Conservation (phyloP, 1,140 invertebrate species). For the Ditylenchus dipsaci region DNA sequence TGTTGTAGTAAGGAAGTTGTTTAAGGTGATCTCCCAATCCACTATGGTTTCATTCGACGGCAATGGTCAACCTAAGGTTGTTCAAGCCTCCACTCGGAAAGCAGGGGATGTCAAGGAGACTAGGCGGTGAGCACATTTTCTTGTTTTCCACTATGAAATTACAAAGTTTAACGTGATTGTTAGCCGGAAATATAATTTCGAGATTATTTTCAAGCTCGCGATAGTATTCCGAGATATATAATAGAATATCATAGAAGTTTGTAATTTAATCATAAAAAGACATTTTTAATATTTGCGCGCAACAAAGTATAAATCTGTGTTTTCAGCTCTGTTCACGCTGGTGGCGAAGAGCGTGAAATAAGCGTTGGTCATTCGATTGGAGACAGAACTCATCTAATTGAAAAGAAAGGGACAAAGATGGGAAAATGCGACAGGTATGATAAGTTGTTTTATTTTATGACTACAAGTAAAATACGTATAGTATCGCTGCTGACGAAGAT, state of each 20-base stretch:
- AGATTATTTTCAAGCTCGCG: neutral
- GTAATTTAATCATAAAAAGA: too few relatives aligned
- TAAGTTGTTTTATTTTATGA: too few relatives aligned
- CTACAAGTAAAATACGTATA: too few relatives aligned
- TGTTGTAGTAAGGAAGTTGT: too few relatives aligned
- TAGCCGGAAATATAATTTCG: too few relatives aligned
- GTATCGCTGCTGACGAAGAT: too few relatives aligned
- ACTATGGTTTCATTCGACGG: conserved; percentile 51
- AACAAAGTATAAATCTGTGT: too few relatives aligned
- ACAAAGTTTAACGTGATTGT: too few relatives aligned
- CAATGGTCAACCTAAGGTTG: conserved; percentile 43
- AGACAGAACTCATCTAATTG: conserved; percentile 48
- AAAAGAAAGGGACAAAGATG: conserved; percentile 54
- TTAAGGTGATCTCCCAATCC: conserved; percentile 37
- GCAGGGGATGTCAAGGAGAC: conserved; percentile 44
- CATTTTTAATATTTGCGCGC: too few relatives aligned
- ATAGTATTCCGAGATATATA: too few relatives aligned
- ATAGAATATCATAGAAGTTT: too few relatives aligned
- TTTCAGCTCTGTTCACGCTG: conserved; percentile 43
- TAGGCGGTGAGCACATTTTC: neutral
- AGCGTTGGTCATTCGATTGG: conserved; percentile 52
- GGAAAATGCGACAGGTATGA: conserved; percentile 38
- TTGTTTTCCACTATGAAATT: neutral
- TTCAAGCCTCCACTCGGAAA: conserved; percentile 47
- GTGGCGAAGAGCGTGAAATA: conserved; percentile 37